Evolutionary conservation across 2,888 invertebrate genomes (phyloP).

Genomic region (Noctua janthina): DNA sequence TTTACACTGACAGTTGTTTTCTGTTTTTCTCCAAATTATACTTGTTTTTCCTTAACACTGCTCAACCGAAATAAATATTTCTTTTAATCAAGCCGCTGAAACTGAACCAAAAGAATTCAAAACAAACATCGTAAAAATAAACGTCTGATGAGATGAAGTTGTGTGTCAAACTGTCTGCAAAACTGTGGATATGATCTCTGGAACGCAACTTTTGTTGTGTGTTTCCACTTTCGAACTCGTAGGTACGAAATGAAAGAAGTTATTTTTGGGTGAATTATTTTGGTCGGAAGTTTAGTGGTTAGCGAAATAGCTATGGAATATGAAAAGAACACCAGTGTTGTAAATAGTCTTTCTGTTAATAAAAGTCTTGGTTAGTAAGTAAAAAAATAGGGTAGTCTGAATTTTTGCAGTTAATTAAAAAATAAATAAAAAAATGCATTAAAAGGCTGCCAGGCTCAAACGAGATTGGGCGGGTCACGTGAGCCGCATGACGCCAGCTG

Average conservation of each 20-base stretch:
- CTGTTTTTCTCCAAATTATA: constrained; percentile 64
- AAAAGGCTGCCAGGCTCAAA: no score
- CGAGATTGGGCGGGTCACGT: no score
- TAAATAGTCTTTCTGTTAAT: background rate
- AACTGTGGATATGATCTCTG: constrained; percentile 65
- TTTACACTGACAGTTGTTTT: constrained; percentile 68
- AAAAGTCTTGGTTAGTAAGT: background rate
- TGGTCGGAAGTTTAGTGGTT: constrained; percentile 26
- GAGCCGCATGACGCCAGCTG: no score
- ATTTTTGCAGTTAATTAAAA: background rate
- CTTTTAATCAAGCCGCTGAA: constrained; percentile 75
- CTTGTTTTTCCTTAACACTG: constrained; percentile 61
- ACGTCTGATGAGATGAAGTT: constrained; percentile 65
- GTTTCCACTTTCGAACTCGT: constrained; percentile 55
- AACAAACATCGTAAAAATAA: constrained; percentile 80
- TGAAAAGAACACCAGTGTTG: constrained; percentile 4
- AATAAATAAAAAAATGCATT: no score
- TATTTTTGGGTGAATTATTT: constrained; percentile 59
- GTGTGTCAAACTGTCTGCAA: constrained; percentile 67
- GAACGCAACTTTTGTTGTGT: constrained; percentile 63
- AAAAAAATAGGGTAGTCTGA: background rate
- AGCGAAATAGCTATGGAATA: constrained; percentile 1
- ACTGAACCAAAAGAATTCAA: constrained; percentile 72
- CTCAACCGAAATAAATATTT: constrained; percentile 63
- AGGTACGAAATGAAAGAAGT: constrained; percentile 54